These are phyloP conservation scores for Plecotus auritus DNA, from an alignment of 2,113 vertebrate genomes.

Conservation along the genomic window DNA sequence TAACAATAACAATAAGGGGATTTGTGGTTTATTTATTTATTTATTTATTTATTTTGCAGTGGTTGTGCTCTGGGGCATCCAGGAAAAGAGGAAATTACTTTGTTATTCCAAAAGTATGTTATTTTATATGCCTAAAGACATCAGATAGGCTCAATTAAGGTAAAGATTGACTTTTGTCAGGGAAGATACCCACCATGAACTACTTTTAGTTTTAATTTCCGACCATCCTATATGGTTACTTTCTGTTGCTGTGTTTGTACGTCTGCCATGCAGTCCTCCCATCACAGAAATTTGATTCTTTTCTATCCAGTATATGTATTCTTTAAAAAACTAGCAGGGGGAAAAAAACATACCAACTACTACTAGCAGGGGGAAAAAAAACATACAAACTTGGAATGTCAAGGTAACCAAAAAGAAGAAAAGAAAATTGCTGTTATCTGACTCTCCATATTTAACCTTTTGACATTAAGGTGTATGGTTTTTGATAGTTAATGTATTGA, in stretches of 20 bases:
- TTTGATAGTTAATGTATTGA: not conserved
- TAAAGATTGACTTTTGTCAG: not conserved
- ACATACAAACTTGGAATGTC: not conserved
- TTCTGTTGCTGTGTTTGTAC: not conserved
- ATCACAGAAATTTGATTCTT: not conserved
- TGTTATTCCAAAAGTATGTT: not conserved
- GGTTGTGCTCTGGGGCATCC: not conserved
- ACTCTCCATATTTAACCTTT: not conserved
- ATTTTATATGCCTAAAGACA: not conserved
- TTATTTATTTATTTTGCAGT: too few species aligned
- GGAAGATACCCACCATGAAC: not conserved
- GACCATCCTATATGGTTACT: not conserved
- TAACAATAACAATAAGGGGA: not conserved
- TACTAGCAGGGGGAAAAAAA: not conserved
- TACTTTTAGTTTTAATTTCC: not conserved
- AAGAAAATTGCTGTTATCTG: not conserved
- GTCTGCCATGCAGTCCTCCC: not conserved
- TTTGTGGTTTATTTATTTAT: not conserved
- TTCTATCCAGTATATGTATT: not conserved
- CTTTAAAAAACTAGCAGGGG: not conserved
- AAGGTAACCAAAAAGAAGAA: not conserved
- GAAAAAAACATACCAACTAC: not conserved
- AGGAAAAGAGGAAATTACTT: not conserved
- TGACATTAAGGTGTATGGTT: not conserved
- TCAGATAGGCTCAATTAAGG: not conserved